Base-by-base conservation (phyloP, 2,888 invertebrate genomes). In the Tryphoninae sp. region DNA sequence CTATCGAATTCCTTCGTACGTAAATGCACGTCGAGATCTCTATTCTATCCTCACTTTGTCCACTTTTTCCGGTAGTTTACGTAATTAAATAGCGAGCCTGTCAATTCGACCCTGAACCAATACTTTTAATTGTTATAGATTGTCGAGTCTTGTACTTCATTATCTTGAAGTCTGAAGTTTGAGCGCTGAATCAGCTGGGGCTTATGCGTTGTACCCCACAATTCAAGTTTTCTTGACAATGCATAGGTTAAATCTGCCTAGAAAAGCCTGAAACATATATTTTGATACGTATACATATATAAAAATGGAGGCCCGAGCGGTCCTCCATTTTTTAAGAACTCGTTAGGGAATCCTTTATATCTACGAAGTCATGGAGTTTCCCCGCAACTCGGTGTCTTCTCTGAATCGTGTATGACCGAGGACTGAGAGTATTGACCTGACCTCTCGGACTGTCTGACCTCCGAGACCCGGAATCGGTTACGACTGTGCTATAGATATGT, bases 1-100 rank as follows among this genome's bases (percentile, higher is more conserved):
- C 69, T 77, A 73, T 81, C 62, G 72, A 77, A 81, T 77, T 71
- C 59, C 40, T 62, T 26, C 62, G n/a, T 64, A 55, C 65, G 59
- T n/a, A 26, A 67, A 65, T 58, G 58, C 71, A 45, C 72, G 49
- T 19, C 22, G 23, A 45, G 53, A 42, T 61, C 76, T 76, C 61
- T 11, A 64, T 64, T 55, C 61, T 77, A 61, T 42, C 23, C 59
- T n/a, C 65, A 11, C 76, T 72, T 58, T 61, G 45, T 61, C 26
- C 19, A 45, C 1, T 23, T n/a, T 19, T 19, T 23, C n/a, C 13
- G 58, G 49, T 8, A 42, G 7, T 19, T 62, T 9, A 33, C 13
- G 8, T 16, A 11, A 55, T 64, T 73, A 13, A 23, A 53, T 62
- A 13, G 23, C 2, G 42, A 4, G 2, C 9, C 49, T 23, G 42